A percentile compares a stretch with the other conserved stretches of the same genome.
Conservation (phyloP, 2,113 vertebrate genomes). For the Albula glossodonta region DNA sequence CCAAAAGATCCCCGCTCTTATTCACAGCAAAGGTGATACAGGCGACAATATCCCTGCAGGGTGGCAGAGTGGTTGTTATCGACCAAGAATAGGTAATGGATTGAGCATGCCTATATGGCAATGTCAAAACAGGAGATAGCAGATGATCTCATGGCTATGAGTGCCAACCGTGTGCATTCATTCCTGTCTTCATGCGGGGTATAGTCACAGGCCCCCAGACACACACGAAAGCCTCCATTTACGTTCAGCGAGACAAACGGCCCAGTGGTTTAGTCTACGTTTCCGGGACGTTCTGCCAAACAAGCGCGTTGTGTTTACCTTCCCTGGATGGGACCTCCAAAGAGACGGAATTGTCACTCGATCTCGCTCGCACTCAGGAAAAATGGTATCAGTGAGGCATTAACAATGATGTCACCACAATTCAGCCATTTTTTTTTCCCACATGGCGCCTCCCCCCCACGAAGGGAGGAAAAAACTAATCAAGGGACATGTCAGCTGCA, state of each 20-base stretch:
- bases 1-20: neutral
- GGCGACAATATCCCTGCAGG: neutral
- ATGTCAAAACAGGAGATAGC: conserved; percentile 5
- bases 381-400: conserved; percentile 54
- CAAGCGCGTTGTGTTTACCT: conserved; percentile 15
- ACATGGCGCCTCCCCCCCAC: conserved; percentile 38
- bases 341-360: conserved; percentile 29
- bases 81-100: neutral
- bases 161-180: neutral
- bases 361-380: conserved; percentile 45
- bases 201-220: neutral
- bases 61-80: neutral
- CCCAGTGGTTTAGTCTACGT: conserved; percentile 27
- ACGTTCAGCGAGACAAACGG: neutral
- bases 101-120: neutral
- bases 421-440: conserved; percentile 42
- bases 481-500: neutral
- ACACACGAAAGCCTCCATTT: neutral
- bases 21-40: neutral
- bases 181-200: neutral
- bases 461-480: conserved; percentile 50
- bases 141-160: neutral
- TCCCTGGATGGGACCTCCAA: conserved; percentile 23
- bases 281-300: conserved; percentile 13
- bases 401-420: conserved; percentile 58